Evolutionary conservation across 1,140 invertebrate genomes (phyloP).

Genomic region (Phortica variegata): DNA sequence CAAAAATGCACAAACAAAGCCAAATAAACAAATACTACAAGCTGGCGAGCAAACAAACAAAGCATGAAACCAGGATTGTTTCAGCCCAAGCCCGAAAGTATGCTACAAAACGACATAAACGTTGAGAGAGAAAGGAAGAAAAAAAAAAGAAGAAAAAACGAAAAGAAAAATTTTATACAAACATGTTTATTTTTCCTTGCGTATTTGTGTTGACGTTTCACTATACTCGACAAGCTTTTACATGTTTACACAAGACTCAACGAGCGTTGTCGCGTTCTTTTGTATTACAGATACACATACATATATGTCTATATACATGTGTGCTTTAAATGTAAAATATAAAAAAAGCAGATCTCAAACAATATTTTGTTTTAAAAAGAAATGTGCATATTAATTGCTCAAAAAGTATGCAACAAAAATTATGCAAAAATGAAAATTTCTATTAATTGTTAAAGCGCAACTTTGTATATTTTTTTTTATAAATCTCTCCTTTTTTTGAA

Average conservation of each 20-base stretch:
- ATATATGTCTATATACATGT: neutral
- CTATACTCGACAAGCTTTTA: too few relatives aligned
- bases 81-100: conserved; percentile 28
- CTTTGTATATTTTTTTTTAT: too few relatives aligned
- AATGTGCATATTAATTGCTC: too few relatives aligned
- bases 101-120: conserved; percentile 27
- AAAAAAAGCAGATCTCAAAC: neutral
- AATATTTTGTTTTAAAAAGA: too few relatives aligned
- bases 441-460: too few relatives aligned
- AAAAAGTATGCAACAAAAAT: too few relatives aligned
- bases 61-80: too few relatives aligned
- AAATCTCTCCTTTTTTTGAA: too few relatives aligned
- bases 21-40: conserved; percentile 28
- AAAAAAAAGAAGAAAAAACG: neutral
- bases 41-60: conserved; percentile 4
- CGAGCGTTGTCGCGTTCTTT: too few relatives aligned
- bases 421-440: too few relatives aligned
- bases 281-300: neutral
- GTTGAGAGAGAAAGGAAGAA: neutral
- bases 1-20: conserved; percentile 39
- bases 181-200: neutral
- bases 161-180: neutral
- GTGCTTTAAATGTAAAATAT: neutral
- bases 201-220: neutral
- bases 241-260: too few relatives aligned